phyloP scores from a whole-genome alignment of 2,797 vertebrate genomes.

The Gadopsis marmoratus region DNA sequence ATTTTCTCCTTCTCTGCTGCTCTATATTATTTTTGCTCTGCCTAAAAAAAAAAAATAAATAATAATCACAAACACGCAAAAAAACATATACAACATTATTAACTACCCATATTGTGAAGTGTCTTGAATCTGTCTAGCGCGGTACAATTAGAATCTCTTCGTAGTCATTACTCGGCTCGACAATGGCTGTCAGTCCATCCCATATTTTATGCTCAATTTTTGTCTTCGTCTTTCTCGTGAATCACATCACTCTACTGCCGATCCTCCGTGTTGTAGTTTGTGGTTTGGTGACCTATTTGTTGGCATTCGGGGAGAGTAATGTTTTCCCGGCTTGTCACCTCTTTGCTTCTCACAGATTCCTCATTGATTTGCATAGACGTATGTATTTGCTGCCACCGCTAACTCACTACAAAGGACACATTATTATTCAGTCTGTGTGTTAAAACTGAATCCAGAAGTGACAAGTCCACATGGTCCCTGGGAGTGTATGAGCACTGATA shows the following conservation, averaged over 20 bases:
- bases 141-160: slow-evolving; percentile 53
- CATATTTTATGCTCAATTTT: slow-evolving; percentile 29
- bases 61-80: no score
- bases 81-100: slow-evolving; percentile 18
- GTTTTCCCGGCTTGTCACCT: slow-evolving; percentile 65
- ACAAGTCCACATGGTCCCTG: neutral
- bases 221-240: slow-evolving; percentile 34
- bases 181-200: slow-evolving; percentile 36
- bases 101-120: slow-evolving; percentile 32
- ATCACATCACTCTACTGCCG: slow-evolving; percentile 40
- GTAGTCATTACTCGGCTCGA: slow-evolving; percentile 29
- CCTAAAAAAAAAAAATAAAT: neutral
- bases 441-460: slow-evolving; percentile 14
- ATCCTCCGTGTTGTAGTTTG: slow-evolving; percentile 38
- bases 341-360: slow-evolving; percentile 30
- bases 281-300: slow-evolving; percentile 73
- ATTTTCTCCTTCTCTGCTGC: slow-evolving; percentile 22
- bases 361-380: slow-evolving; percentile 58
- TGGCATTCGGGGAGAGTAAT: slow-evolving; percentile 40
- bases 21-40: slow-evolving; percentile 8
- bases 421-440: slow-evolving; percentile 37
- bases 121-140: slow-evolving; percentile 38
- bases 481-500: neutral
- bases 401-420: slow-evolving; percentile 47
- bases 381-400: slow-evolving; percentile 46